Conservation (phyloP, 2,113 vertebrate species). For the Upupa epops region DNA sequence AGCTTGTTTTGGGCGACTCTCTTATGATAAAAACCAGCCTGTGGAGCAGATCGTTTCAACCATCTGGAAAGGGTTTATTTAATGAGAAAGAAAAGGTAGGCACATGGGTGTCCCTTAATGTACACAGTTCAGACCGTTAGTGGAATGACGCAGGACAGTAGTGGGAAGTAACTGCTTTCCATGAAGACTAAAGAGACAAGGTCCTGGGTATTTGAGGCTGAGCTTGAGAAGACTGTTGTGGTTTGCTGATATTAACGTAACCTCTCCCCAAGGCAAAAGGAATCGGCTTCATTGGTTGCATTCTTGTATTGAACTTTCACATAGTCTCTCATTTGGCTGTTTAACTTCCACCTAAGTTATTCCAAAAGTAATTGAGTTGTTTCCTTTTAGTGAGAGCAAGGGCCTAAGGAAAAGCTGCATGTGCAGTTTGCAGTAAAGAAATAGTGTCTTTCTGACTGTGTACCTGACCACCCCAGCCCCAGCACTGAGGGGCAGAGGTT, state of each 20-base stretch:
- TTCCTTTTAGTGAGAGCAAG: slow-evolving; percentile 6
- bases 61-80: slow-evolving; percentile 43
- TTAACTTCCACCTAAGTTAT: slow-evolving; percentile 6
- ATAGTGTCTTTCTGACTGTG: background rate
- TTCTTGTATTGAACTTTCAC: slow-evolving; percentile 22
- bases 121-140: background rate
- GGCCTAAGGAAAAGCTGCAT: background rate
- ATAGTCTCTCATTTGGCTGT: slow-evolving; percentile 14
- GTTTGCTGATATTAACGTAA: slow-evolving; percentile 53
- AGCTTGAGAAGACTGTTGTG: slow-evolving; percentile 28
- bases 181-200: background rate
- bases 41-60: background rate
- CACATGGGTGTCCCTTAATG: background rate
- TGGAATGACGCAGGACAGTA: background rate
- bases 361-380: background rate
- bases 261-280: slow-evolving; percentile 7
- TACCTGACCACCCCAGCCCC: background rate
- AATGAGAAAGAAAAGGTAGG: slow-evolving; percentile 5
- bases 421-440: background rate
- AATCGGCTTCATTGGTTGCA: slow-evolving; percentile 12
- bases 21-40: background rate
- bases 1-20: background rate
- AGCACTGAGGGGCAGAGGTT: background rate
- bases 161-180: slow-evolving; percentile 16
- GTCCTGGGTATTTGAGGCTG: background rate